Conservation (phyloP, 2,888 invertebrate species). For the Phengaris arion region DNA sequence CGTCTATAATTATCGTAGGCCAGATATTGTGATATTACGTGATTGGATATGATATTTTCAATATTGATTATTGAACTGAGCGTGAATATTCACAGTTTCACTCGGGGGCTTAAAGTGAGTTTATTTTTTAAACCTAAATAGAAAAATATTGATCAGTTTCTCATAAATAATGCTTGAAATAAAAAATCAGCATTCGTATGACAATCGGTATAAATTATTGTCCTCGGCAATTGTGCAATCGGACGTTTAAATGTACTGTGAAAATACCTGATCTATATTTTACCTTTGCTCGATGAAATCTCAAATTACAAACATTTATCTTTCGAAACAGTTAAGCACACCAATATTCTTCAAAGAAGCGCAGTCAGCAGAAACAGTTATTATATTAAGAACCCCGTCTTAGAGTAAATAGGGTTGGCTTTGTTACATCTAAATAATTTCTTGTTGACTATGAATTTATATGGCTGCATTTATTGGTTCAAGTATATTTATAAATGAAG, state of each 20-base stretch:
- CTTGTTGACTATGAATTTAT: no score
- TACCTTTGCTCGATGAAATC: slow-evolving; percentile 24
- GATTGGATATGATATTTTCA: neutral
- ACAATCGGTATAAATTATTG: no score
- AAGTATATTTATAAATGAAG: no score
- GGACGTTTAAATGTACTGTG: neutral
- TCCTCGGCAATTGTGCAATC: neutral
- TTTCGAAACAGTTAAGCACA: slow-evolving; percentile 28
- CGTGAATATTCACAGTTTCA: neutral
- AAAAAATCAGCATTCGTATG: no score
- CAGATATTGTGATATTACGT: neutral
- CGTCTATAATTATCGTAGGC: neutral
- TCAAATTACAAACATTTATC: slow-evolving; percentile 28
- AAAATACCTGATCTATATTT: slow-evolving; percentile 16
- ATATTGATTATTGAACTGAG: neutral
- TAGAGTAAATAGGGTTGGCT: slow-evolving; percentile 41
- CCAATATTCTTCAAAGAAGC: slow-evolving; percentile 43
- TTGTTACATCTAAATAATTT: slow-evolving; percentile 6
- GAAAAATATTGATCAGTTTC: no score
- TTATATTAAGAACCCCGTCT: slow-evolving; percentile 63
- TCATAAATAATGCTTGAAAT: no score
- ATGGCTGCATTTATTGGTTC: no score
- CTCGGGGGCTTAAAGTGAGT: neutral
- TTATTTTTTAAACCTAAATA: no score
- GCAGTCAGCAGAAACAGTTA: slow-evolving; percentile 56